Conservation (phyloP, 2,888 invertebrate genomes). For the Agrenia bidenticulata region DNA sequence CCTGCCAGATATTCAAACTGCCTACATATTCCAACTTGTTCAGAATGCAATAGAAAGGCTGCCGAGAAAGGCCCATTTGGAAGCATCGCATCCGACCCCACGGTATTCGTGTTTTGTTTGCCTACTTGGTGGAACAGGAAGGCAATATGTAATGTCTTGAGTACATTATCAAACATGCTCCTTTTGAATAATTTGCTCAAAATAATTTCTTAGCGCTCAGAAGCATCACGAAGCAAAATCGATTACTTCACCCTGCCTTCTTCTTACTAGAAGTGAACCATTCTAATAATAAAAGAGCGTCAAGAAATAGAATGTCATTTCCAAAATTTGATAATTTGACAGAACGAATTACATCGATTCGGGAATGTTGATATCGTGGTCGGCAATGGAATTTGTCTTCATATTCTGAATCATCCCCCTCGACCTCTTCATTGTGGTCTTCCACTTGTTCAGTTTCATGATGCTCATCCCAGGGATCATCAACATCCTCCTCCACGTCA, state of each 20-base stretch:
- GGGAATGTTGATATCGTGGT: constrained; percentile 85
- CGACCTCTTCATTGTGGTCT: constrained; percentile 25
- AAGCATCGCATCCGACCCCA: no score
- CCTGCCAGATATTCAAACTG: no score
- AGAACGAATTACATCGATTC: constrained; percentile 68
- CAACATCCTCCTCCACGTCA: constrained; percentile 33
- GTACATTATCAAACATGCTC: not conserved
- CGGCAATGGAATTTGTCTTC: constrained; percentile 64
- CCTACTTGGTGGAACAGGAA: no score
- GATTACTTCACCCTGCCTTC: no score
- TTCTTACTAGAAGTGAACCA: not conserved
- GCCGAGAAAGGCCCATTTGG: no score
- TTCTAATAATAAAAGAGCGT: no score
- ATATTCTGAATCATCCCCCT: constrained; percentile 42
- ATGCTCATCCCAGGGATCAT: constrained; percentile 45
- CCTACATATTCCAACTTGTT: no score
- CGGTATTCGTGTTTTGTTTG: no score
- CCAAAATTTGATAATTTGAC: not conserved
- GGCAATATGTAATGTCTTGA: not conserved
- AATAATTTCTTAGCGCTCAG: no score
- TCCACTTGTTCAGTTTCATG: constrained; percentile 31
- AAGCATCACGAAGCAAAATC: no score
- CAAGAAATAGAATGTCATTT: no score
- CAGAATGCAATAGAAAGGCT: no score
- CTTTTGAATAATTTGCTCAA: constrained; percentile 7